A percentile compares a stretch with the other conserved stretches of the same genome.
Evolutionary conservation across 2,888 invertebrate species (phyloP).

Genomic region (Antitype chi): DNA sequence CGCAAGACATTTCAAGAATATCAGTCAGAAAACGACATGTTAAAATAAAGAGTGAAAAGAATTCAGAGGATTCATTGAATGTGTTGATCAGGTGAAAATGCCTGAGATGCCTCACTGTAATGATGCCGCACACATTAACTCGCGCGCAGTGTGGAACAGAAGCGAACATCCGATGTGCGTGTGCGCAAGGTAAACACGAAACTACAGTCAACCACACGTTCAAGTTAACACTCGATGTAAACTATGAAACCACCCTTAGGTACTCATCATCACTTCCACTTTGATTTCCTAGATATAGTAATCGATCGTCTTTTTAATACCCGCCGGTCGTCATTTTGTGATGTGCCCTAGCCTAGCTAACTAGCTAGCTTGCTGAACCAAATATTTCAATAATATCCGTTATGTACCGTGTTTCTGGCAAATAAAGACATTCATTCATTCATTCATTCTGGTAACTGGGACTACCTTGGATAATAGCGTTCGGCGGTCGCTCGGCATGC

Average conservation of each 20-base stretch:
- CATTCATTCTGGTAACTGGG: too few species aligned
- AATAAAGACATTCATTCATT: too few species aligned
- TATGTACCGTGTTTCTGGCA: too few species aligned
- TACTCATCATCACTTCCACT: neutral
- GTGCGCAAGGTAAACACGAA: conserved; percentile 30
- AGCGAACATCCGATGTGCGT: conserved; percentile 47
- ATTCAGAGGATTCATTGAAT: conserved; percentile 52
- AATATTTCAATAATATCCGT: too few species aligned
- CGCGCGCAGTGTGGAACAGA: conserved; percentile 48
- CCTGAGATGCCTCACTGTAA: conserved; percentile 58
- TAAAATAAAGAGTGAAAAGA: conserved; percentile 56
- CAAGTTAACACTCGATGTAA: neutral
- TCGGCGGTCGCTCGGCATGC: too few species aligned
- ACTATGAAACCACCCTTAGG: neutral
- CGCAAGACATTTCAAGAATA: neutral
- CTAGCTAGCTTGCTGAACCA: too few species aligned
- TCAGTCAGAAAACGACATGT: conserved; percentile 13
- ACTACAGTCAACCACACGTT: conserved; percentile 3
- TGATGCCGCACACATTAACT: conserved; percentile 61
- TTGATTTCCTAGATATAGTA: neutral
- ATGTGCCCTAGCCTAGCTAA: neutral
- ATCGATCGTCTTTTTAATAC: neutral
- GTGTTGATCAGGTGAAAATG: conserved; percentile 69
- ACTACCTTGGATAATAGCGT: too few species aligned
- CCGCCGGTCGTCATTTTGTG: too few species aligned